These are phyloP conservation scores for Brachyhypopomus occidentalis DNA, from an alignment of 2,113 vertebrate species.

Conservation along the genomic window DNA sequence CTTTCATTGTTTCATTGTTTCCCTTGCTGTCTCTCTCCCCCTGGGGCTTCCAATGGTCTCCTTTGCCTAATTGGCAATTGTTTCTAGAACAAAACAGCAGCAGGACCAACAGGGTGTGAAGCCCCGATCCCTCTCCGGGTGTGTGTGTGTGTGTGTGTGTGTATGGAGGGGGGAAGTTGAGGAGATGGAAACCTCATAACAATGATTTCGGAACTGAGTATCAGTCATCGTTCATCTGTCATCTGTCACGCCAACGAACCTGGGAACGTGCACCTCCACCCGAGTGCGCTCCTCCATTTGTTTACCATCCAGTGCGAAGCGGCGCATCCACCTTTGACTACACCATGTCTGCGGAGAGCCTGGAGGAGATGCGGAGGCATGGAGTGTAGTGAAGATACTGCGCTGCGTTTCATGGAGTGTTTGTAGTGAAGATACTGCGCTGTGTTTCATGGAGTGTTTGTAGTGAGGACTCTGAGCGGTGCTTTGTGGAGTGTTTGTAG, in stretches of 20 bases:
- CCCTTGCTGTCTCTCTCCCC: conserved; percentile 4
- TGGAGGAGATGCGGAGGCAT: conserved; percentile 3
- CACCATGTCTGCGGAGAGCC: conserved; percentile 9
- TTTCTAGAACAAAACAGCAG: conserved; percentile 62
- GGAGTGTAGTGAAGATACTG: not conserved
- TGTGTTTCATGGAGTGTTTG: conserved; percentile 22
- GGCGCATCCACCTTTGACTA: not conserved
- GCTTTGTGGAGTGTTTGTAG: too few relatives aligned
- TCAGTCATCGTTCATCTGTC: too few relatives aligned
- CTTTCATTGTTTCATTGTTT: conserved; percentile 29
- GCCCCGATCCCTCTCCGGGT: not conserved
- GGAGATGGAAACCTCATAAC: not conserved
- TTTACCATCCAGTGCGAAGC: not conserved
- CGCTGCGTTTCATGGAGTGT: too few relatives aligned
- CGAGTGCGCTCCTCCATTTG: not conserved
- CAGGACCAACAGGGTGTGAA: conserved; percentile 13
- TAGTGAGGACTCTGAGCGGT: not conserved
- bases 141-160: conserved; percentile 14
- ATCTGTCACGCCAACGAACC: too few relatives aligned
- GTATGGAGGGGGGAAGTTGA: not conserved
- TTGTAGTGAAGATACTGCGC: not conserved
- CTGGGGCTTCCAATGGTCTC: not conserved
- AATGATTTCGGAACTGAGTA: not conserved
- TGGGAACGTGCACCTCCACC: too few relatives aligned
- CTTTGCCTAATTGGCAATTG: conserved; percentile 58